Percentiles rank a stretch among this genome's conserved stretches.
Evolutionary conservation across 2,888 invertebrate species (phyloP).

Genomic region (Sinodicranocentrus sp.): DNA sequence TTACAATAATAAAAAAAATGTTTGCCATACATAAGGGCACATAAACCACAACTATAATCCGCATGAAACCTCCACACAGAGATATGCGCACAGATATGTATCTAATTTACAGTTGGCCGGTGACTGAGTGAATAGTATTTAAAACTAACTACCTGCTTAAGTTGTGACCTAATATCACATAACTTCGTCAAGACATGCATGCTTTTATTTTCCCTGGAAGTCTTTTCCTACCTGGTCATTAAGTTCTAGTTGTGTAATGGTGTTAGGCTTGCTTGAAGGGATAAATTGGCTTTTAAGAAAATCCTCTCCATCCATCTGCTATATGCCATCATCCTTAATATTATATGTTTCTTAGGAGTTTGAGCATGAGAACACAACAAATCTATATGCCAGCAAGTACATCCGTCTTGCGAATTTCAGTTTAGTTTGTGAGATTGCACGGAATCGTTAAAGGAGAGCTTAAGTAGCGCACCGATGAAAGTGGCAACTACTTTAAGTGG

Average conservation of each 20-base stretch:
- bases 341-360: conserved; percentile 2
- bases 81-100: conserved; percentile 57
- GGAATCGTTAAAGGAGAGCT: conserved; percentile 49
- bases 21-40: not conserved
- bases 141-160: conserved; percentile 64
- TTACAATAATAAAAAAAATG: conserved; percentile 6
- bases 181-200: conserved; percentile 60
- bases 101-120: conserved; percentile 58
- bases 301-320: conserved; percentile 63
- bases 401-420: conserved; percentile 66
- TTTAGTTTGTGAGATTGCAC: conserved; percentile 61
- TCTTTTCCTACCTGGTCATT: conserved; percentile 63
- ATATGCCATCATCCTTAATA: conserved; percentile 62
- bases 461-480: conserved; percentile 52
- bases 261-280: conserved; percentile 58
- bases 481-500: conserved; percentile 59
- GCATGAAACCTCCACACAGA: conserved; percentile 1
- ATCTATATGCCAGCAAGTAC: conserved; percentile 56
- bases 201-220: conserved; percentile 54
- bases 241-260: conserved; percentile 52
- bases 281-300: conserved; percentile 67
- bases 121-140: conserved; percentile 46
- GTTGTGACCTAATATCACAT: conserved; percentile 63
- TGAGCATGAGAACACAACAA: conserved; percentile 22
- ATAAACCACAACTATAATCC: not conserved